Conservation (phyloP, 1,140 invertebrate species). For the Chironomus striatipennis region DNA sequence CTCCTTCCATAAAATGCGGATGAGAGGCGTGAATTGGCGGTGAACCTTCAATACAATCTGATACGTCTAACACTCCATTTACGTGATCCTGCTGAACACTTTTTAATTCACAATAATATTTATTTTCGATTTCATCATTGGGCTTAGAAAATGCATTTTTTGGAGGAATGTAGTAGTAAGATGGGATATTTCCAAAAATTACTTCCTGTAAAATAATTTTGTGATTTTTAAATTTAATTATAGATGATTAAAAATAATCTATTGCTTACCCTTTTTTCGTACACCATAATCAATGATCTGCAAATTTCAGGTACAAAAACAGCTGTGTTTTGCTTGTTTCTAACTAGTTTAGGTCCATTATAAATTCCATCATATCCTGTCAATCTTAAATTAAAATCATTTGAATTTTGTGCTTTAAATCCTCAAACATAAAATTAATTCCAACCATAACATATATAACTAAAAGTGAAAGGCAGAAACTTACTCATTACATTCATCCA, state of each 20-base stretch:
- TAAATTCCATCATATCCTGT: conserved; percentile 67
- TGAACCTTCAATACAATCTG: conserved; percentile 44
- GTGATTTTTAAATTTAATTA: no score
- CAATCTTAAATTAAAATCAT: no score
- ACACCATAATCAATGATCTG: conserved; percentile 54
- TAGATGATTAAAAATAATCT: no score
- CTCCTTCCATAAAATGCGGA: conserved; percentile 68
- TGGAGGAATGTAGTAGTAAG: conserved; percentile 54
- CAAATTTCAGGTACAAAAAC: conserved; percentile 67
- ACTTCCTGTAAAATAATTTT: background rate
- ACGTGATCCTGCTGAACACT: conserved; percentile 52
- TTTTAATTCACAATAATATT: conserved; percentile 64
- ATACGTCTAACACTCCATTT: conserved; percentile 64
- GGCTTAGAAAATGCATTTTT: conserved; percentile 52
- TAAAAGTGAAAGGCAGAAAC: no score
- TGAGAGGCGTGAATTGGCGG: conserved; percentile 61
- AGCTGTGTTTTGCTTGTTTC: conserved; percentile 46
- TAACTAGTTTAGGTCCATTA: conserved; percentile 56
- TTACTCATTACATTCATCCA: conserved; percentile 58
- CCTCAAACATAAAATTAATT: no score
- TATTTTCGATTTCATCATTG: conserved; percentile 45
- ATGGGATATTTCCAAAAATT: conserved; percentile 45
- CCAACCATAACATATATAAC: no score
- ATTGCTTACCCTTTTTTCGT: conserved; percentile 47
- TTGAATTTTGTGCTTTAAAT: no score